These are phyloP conservation scores for Melanotaenia maccullochi DNA, from an alignment of 2,797 vertebrate genomes.

Conservation along the genomic window DNA sequence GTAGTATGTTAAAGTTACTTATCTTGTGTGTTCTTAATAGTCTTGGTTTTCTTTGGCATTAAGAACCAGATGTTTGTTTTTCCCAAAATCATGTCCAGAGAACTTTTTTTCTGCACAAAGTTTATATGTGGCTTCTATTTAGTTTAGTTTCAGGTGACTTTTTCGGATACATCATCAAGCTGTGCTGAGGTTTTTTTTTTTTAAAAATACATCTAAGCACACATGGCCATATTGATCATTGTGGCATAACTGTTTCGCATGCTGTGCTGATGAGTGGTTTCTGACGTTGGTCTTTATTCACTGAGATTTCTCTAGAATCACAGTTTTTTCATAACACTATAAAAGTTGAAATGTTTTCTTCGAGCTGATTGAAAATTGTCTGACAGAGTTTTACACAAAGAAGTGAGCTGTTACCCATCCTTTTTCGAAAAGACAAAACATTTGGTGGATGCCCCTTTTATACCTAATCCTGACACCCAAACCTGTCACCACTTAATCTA, in stretches of 20 bases:
- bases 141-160: no score
- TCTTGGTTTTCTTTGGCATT: background rate
- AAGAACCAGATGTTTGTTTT: background rate
- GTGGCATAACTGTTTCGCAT: background rate
- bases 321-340: background rate
- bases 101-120: background rate
- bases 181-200: no score
- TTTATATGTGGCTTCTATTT: background rate
- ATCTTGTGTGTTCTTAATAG: background rate
- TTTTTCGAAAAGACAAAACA: no score
- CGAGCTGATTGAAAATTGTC: background rate
- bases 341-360: background rate
- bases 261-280: background rate
- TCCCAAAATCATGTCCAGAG: no score
- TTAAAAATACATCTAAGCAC: background rate
- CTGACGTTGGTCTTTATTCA: background rate
- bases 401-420: no score
- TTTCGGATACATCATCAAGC: no score
- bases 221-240: background rate
- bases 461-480: background rate
- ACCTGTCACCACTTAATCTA: background rate
- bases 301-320: background rate
- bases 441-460: background rate
- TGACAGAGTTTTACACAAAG: background rate
- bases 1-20: background rate